Evolutionary conservation across 2,888 invertebrate species (phyloP), one percentile per base, ranked within the genome.

Genomic region (Xylocampa areola): DNA sequence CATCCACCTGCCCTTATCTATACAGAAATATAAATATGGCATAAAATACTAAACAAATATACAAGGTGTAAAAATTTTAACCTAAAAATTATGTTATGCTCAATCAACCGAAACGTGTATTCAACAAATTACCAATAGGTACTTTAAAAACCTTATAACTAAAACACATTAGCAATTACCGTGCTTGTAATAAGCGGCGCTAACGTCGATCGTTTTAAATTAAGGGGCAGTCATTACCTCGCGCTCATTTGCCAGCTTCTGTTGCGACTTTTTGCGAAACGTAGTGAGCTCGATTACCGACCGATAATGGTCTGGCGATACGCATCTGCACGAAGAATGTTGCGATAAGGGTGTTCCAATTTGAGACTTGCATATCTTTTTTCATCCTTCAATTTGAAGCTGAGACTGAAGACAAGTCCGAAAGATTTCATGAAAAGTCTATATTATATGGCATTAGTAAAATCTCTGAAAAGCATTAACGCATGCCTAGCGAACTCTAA

Each of bases 231-330:
- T 88, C 89, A 89, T 93, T 92, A 92, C 79, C 79, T 72, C 48
- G 75, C 71, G 79, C 78, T 85, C 85, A 84, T 88, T 85, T 84
- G 84, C 83, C 69, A 75, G 91, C 93, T 93, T 89, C 94, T 92
- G 94, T 93, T 91, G 86, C 90, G 84, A 86, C 88, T 91, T 92
- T 92, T 92, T 92, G 90, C 85, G 87, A 85, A 81, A 59, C 72
- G 66, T 59, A 66, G 73, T 66, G 66, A 78, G 79, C 84, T 85
- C 86, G 87, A 88, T 91, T 89, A 86, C 88, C 73, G 71, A 44
- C 79, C 85, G 89, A 90, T 91, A 90, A 90, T 89, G 82, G 82
- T 86, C 81, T 68, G 59, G 63, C 81, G 86, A 85, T 90, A 89
- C 86, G 81, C 84, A 88, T 90, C 88, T 79, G 64, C 54, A 29